Evolutionary conservation across 2,888 invertebrate species (phyloP), one percentile per base, ranked within the genome.

Genomic region (Didymodactylos carnosus): DNA sequence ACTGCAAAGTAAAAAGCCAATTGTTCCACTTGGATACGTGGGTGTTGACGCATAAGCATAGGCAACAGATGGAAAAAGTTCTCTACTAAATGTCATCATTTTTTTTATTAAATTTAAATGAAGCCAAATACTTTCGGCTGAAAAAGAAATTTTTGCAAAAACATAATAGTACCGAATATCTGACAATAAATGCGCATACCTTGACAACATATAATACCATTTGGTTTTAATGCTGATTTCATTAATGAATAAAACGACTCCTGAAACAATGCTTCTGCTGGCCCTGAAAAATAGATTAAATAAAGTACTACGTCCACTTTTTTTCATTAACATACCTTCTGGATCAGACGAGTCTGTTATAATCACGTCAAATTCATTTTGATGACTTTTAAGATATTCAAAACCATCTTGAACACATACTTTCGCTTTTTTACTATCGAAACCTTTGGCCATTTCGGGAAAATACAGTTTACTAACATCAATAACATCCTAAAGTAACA

Each of bases 341-440:
- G 97, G 97, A 85, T 98, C 98, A 51, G 94, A 94, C 77, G 94
- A 94, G 82, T 98, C 98, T 0, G 97, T 98, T 74, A 98, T 94
- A 77, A 98, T 94, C 62, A 98, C 91, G 84, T 98, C 98, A 82
- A 92, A 98, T 83, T 91, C 89, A 51, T 88, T 86, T 75, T 86
- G 86, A 81, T 94, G 85, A 72, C 89, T 87, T 79, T 90, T 89
- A 88, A 98, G 90, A 83, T 91, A 98, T 78, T 93, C 90, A 81
- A 94, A 93, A 0, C 98, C 98, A 83, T 98, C 97, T 0, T 91
- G 91, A 53, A 94, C 88, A 80, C 88, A 88, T 0, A 98, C 84
- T 0, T 86, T 88, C 27, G 97, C 83, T 83, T 94, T 95, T 0
- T 90, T 88, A 80, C 89, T 88, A 3, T 88, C 86, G 79, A 94